These are phyloP conservation scores for Dicrurus megarhynchus DNA, from an alignment of 2,113 vertebrate species.

Conservation along the genomic window DNA sequence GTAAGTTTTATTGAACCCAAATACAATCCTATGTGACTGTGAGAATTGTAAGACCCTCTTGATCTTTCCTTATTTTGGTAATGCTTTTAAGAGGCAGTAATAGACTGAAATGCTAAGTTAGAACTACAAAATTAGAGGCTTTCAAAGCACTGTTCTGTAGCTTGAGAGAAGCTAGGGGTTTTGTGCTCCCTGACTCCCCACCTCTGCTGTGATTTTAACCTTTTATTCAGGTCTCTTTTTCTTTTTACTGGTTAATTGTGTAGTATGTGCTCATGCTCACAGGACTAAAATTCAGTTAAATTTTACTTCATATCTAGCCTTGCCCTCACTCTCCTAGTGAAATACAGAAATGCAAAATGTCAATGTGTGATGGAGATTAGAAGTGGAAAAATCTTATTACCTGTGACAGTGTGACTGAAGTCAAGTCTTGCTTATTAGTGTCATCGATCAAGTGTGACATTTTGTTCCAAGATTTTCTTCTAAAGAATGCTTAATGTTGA, in stretches of 20 bases:
- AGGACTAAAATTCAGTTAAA: not conserved
- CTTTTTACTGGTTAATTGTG: not conserved
- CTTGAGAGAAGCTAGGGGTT: not conserved
- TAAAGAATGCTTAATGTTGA: not conserved
- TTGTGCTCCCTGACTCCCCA: not conserved
- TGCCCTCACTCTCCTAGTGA: not conserved
- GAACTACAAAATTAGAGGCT: not conserved
- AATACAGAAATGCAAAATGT: not conserved
- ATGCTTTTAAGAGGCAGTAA: not conserved
- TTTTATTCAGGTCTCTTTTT: not conserved
- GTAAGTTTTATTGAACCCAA: not conserved
- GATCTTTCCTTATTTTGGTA: not conserved
- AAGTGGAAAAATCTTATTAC: not conserved
- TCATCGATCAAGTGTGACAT: not conserved
- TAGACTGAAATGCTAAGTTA: not conserved
- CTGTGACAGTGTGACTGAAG: slow-evolving; percentile 4
- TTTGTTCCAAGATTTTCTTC: not conserved
- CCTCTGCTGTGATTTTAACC: not conserved
- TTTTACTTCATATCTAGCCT: not conserved
- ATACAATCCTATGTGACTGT: not conserved
- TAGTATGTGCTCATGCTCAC: not conserved
- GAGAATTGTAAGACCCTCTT: not conserved
- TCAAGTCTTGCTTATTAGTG: slow-evolving; percentile 17
- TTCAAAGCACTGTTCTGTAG: not conserved
- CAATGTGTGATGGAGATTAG: not conserved